phyloP scores from a whole-genome alignment of 1,140 invertebrate genomes.

The Halesus radiatus region DNA sequence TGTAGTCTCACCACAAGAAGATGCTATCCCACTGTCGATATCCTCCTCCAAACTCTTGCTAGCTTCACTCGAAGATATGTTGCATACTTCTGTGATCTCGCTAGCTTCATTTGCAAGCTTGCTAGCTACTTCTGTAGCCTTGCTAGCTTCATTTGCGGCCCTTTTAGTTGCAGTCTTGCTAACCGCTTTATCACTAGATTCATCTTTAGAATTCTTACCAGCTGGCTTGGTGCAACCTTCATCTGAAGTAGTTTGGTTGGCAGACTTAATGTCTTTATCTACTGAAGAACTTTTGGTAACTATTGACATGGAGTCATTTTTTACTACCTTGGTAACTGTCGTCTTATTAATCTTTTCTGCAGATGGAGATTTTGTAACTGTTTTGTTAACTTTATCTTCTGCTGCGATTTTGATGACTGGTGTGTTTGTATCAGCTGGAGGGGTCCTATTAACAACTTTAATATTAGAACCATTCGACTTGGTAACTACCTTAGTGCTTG shows the following conservation, averaged over 20 bases:
- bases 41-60: background rate
- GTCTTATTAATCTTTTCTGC: conserved; percentile 2
- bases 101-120: too few species aligned
- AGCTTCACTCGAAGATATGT: too few species aligned
- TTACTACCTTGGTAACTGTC: background rate
- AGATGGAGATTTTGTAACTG: conserved; percentile 1
- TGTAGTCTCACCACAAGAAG: conserved; percentile 16
- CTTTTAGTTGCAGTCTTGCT: background rate
- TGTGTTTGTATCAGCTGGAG: background rate
- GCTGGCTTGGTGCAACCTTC: conserved; percentile 38
- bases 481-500: conserved; percentile 1
- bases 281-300: conserved; percentile 22
- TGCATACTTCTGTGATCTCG: too few species aligned
- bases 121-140: too few species aligned
- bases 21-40: conserved; percentile 35
- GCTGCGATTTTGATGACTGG: background rate
- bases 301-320: background rate
- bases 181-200: background rate
- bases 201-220: conserved; percentile 1
- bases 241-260: background rate
- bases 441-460: background rate
- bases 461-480: conserved; percentile 9
- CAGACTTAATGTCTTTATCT: background rate
- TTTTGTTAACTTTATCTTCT: background rate
- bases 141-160: background rate